phyloP scores from a whole-genome alignment of 1,140 invertebrate species.

The Aricia agestis region DNA sequence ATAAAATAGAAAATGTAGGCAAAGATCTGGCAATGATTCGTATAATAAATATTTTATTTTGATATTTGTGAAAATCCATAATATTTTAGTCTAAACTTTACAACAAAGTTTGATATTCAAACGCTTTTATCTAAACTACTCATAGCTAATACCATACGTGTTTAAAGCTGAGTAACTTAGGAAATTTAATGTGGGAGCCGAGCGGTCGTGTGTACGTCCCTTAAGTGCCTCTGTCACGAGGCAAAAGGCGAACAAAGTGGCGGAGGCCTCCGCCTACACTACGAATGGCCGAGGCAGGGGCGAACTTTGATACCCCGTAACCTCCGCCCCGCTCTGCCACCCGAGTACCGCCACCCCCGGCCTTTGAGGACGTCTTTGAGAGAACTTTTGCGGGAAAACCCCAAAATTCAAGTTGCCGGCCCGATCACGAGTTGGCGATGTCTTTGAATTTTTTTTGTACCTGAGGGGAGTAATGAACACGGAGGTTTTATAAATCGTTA shows the following conservation, averaged over 20 bases:
- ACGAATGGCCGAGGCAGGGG: conserved; percentile 57
- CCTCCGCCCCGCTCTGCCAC: conserved; percentile 52
- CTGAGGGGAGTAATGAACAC: conserved; percentile 25
- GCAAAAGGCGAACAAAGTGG: conserved; percentile 70
- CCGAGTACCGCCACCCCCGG: conserved; percentile 63
- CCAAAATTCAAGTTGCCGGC: conserved; percentile 61
- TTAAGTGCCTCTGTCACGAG: conserved; percentile 70
- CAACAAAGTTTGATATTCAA: neutral
- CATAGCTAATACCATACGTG: conserved; percentile 3
- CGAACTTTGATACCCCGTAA: conserved; percentile 68
- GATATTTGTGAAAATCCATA: too few species aligned
- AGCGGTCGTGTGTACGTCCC: conserved; percentile 58
- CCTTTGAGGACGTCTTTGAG: conserved; percentile 72
- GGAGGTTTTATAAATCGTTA: conserved; percentile 24
- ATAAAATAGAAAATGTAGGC: too few species aligned
- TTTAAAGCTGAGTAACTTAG: conserved; percentile 46
- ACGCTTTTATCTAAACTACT: conserved; percentile 5
- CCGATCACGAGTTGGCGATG: conserved; percentile 69
- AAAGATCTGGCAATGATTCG: too few species aligned
- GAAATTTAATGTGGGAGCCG: conserved; percentile 51
- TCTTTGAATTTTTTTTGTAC: conserved; percentile 68
- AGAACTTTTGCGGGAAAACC: conserved; percentile 70
- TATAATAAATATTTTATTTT: too few species aligned
- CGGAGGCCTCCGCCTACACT: conserved; percentile 54
- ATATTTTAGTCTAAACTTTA: neutral